These are phyloP conservation scores for Macrocentrus cingulum DNA, from an alignment of 1,140 invertebrate genomes.

Conservation along the genomic window DNA sequence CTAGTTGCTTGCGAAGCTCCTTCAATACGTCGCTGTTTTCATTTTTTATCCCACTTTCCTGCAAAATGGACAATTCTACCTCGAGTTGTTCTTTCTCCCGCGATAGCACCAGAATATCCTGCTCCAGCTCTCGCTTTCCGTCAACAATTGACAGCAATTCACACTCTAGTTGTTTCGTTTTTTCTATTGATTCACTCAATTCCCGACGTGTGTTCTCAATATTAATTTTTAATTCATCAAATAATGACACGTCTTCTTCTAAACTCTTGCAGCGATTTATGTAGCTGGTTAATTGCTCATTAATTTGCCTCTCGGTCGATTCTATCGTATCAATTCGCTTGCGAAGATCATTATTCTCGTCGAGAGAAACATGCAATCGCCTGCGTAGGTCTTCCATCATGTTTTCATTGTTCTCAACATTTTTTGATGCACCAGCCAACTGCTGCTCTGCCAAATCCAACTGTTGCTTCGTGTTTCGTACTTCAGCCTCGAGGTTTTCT, in stretches of 20 bases:
- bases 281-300: conserved; percentile 39
- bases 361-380: conserved; percentile 33
- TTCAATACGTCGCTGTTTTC: conserved; percentile 35
- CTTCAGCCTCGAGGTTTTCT: conserved; percentile 38
- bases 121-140: conserved; percentile 37
- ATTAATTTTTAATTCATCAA: conserved; percentile 43
- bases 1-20: conserved; percentile 38
- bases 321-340: conserved; percentile 38
- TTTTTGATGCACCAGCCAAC: conserved; percentile 28
- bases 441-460: conserved; percentile 38
- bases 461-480: conserved; percentile 38
- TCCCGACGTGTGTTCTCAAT: conserved; percentile 38
- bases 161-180: conserved; percentile 37
- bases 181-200: conserved; percentile 30
- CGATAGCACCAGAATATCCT: conserved; percentile 43
- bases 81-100: conserved; percentile 42
- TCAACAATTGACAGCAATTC: conserved; percentile 32
- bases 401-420: conserved; percentile 37
- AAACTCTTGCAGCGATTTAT: conserved; percentile 39
- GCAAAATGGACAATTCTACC: conserved; percentile 33
- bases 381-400: conserved; percentile 33
- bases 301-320: conserved; percentile 32
- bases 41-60: conserved; percentile 29
- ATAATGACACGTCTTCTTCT: conserved; percentile 42
- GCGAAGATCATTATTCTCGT: conserved; percentile 44